Evolutionary conservation across 1,140 invertebrate genomes (phyloP), one percentile per base, ranked within the genome.

Genomic region (Tenebrio molitor): DNA sequence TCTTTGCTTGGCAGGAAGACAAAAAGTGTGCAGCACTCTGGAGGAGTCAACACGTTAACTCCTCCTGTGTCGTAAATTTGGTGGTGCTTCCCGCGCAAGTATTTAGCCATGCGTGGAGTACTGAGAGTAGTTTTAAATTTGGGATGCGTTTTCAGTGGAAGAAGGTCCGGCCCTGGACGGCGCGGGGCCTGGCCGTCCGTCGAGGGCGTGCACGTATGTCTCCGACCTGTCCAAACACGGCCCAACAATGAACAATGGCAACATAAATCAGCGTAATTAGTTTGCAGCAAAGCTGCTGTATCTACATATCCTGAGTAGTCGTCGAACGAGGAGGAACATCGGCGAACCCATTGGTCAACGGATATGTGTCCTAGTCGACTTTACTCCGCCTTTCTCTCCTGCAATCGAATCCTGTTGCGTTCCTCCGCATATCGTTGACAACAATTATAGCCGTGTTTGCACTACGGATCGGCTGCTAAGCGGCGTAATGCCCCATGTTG

Each of bases 231-330:
- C 79, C 78, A 78, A 80, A 78, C 80, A 76, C 77, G 77, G 77
- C 74, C 80, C 86, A 85, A 88, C 86, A 88, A 88, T 88, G 86
- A 85, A 88, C 87, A 88, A 88, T 88, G 84, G 87, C 84, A 83
- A 87, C 87, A 88, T 88, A 88, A 88, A 88, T 88, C 87, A 87
- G 85, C 84, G 87, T 88, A 88, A 88, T 88, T 88, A 88, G 87
- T 88, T 87, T 86, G 41, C 86, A 85, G 80, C 78, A 81, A 76
- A 81, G 81, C 81, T 80, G 80, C 80, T 80, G 81, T 81, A 83
- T 82, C 80, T 82, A 80, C 80, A 42, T 41, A 83, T 81, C 80
- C 76, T 80, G 77, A 79, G 74, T 78, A 75, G 77, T 21, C 36
- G 64, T 66, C 64, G 42, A 66, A 66, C 64, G 36, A 66, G 36